These are phyloP conservation scores for Sturnus vulgaris DNA, from an alignment of 2,113 vertebrate species.

Conservation along the genomic window DNA sequence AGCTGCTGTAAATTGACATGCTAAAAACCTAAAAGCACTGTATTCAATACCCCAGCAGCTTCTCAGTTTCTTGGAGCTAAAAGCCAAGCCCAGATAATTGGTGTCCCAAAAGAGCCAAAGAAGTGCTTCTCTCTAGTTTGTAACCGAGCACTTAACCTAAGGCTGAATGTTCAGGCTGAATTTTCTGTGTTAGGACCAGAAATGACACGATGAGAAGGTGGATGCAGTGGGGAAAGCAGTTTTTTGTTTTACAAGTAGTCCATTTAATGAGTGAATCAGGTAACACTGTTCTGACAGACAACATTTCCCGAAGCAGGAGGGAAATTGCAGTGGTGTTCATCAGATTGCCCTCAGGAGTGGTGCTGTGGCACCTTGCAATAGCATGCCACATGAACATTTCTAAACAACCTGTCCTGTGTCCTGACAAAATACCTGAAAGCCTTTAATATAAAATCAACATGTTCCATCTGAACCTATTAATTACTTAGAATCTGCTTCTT, in stretches of 20 bases:
- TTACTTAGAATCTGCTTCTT: not conserved
- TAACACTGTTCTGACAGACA: not conserved
- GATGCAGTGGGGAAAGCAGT: not conserved
- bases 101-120: not conserved
- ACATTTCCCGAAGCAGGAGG: not conserved
- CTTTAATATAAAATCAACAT: not conserved
- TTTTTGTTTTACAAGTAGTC: not conserved
- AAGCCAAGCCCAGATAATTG: not conserved
- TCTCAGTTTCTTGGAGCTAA: not conserved
- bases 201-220: not conserved
- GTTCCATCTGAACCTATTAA: not conserved
- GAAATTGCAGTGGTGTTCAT: not conserved
- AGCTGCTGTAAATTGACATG: not conserved
- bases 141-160: not conserved
- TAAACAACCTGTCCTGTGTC: not conserved
- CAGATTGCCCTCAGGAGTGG: fast-evolving
- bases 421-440: not conserved
- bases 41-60: not conserved
- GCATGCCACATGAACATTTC: not conserved
- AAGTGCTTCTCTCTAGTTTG: not conserved
- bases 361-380: not conserved
- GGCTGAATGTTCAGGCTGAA: not conserved
- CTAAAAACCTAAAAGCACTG: not conserved
- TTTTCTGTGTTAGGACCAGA: not conserved
- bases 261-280: not conserved